Conservation (phyloP, 2,888 invertebrate species). For the Calliphora vomitoria region DNA sequence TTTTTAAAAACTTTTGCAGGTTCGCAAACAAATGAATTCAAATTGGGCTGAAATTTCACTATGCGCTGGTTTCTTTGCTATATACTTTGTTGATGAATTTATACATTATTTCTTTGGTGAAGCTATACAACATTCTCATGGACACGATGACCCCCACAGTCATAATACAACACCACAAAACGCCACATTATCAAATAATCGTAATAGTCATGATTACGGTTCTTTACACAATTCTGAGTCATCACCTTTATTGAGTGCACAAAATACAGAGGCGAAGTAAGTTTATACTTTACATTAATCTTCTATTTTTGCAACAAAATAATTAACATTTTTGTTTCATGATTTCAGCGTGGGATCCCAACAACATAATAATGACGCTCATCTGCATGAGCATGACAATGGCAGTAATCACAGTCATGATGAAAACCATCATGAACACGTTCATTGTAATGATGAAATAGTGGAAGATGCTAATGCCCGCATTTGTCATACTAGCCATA, state of each 20-base stretch:
- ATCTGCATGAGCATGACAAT: constrained; percentile 28
- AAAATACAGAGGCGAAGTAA: constrained; percentile 42
- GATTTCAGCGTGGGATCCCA: background rate
- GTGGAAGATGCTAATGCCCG: constrained; percentile 82
- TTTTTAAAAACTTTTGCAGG: constrained; percentile 75
- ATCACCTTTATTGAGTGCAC: constrained; percentile 72
- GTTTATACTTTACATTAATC: background rate
- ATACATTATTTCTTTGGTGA: constrained; percentile 88
- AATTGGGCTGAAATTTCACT: constrained; percentile 88
- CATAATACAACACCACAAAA: constrained; percentile 14
- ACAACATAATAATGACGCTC: constrained; percentile 4
- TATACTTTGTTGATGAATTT: constrained; percentile 90
- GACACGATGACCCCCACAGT: constrained; percentile 35
- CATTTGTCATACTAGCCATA: constrained; percentile 88
- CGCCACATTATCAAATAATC: constrained; percentile 47
- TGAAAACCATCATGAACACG: constrained; percentile 39
- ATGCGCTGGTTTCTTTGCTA: constrained; percentile 89
- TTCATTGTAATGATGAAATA: constrained; percentile 77
- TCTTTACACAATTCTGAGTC: constrained; percentile 76
- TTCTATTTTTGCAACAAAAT: background rate
- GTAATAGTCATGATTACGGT: constrained; percentile 78
- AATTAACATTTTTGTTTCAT: background rate
- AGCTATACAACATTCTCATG: constrained; percentile 80
- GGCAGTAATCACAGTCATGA: background rate
- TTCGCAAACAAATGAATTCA: constrained; percentile 86